phyloP scores from a whole-genome alignment of 1,140 invertebrate genomes.

The Drosophila sulfurigaster region DNA sequence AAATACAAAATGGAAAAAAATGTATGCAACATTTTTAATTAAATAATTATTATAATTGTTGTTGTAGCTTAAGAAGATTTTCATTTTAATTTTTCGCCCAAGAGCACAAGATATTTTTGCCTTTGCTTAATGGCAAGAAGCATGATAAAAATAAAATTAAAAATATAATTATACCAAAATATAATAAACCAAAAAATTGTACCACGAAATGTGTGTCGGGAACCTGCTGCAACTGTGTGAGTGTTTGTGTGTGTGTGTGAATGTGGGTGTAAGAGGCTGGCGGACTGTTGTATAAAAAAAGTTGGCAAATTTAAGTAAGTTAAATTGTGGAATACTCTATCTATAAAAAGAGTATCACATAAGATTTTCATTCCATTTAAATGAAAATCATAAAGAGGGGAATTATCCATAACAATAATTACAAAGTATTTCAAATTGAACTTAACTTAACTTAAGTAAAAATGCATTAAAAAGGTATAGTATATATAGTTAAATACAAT shows the following conservation, averaged over 20 bases:
- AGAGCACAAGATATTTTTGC: conserved; percentile 32
- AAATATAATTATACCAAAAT: conserved; percentile 74
- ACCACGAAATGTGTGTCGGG: conserved; percentile 45
- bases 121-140: conserved; percentile 23
- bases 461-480: too few relatives aligned
- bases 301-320: not conserved
- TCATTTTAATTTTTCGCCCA: conserved; percentile 50
- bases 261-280: not conserved
- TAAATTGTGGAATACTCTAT: not conserved
- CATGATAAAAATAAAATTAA: conserved; percentile 30
- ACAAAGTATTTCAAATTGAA: too few relatives aligned
- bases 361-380: too few relatives aligned
- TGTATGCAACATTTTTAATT: conserved; percentile 68
- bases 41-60: conserved; percentile 81
- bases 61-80: conserved; percentile 75
- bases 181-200: conserved; percentile 60
- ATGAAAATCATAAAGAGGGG: too few relatives aligned
- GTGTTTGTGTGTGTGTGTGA: not conserved
- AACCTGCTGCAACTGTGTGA: not conserved
- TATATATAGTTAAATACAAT: too few relatives aligned
- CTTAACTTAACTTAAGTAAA: too few relatives aligned
- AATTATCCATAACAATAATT: too few relatives aligned
- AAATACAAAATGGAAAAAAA: conserved; percentile 32
- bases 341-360: not conserved
- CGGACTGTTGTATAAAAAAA: not conserved